A percentile compares a stretch with the other conserved stretches of the same genome.
Conservation (phyloP, 2,797 vertebrate species). For the Lepidocolaptes lacrymiger region DNA sequence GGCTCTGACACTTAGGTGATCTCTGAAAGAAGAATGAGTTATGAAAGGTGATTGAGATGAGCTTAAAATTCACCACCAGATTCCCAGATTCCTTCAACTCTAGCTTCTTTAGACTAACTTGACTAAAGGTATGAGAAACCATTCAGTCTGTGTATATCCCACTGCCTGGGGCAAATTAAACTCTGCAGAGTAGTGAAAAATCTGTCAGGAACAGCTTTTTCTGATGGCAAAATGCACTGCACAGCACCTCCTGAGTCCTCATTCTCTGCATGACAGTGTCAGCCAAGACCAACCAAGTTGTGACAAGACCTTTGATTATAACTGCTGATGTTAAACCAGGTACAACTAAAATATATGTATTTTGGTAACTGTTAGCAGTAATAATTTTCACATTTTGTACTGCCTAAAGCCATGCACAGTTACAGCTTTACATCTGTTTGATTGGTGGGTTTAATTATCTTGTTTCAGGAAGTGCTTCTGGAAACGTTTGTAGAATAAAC, state of each 20-base stretch:
- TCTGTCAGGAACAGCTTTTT: background rate
- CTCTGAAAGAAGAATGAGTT: background rate
- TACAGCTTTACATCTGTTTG: background rate
- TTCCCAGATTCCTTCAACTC: background rate
- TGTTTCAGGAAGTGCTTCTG: background rate
- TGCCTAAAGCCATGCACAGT: background rate
- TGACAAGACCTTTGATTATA: background rate
- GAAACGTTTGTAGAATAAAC: background rate
- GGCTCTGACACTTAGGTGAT: background rate
- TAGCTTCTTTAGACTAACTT: background rate
- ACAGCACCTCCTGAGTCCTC: background rate
- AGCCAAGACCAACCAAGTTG: background rate
- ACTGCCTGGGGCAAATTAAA: background rate
- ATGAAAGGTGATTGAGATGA: background rate
- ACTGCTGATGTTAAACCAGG: background rate
- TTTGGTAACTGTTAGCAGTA: background rate
- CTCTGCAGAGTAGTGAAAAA: background rate
- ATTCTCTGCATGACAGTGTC: background rate
- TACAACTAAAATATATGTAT: background rate
- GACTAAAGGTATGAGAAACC: background rate
- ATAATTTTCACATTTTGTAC: background rate
- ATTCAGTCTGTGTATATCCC: background rate
- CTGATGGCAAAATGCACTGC: background rate
- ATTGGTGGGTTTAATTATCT: background rate
- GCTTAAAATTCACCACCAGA: background rate